Base-by-base conservation (phyloP, 2,888 invertebrate species). In the Nomada ruficornis region DNA sequence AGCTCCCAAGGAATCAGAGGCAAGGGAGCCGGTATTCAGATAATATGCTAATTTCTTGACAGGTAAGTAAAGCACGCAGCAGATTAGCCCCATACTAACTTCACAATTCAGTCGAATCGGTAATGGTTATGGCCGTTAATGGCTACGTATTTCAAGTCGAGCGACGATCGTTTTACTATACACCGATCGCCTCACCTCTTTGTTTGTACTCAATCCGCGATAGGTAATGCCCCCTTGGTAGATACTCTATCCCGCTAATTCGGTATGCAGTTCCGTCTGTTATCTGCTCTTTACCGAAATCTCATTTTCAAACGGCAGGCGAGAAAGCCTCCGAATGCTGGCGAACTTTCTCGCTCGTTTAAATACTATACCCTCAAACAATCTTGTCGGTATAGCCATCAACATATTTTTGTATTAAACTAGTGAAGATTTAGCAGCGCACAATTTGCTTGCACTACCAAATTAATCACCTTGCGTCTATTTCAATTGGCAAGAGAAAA, bases 111-210 rank as follows among this genome's bases (percentile, higher is more conserved):
- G 90, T 90, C 88, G 92, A 90, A 92, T 92, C 91, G 91, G 90
- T 92, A 92, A 92, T 92, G 92, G 91, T 92, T 92, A 92, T 92
- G 89, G 91, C 92, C 90, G 90, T 90, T 92, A 92, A 92, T 92
- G 92, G 92, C 92, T 90, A 91, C 90, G 91, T 92, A 91, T 91
- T 90, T 90, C 90, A 88, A 87, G 85, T 79, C 82, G 82, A 79
- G 80, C 82, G 84, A 82, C 80, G 84, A 87, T 82, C 86, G 84
- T 84, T 84, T 85, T 82, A 74, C 79, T 76, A 77, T 77, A 83
- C 79, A 74, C 72, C 64, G 63, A 36, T 68, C 73, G 77, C 65
- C 77, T 77, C 63, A 54, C 63, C 72, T 76, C 77, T 80, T 78
- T 77, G 78, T 82, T 70, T 82, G 64, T 72, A 80, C 78, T 86